These are phyloP conservation scores for Mystacides longicornis DNA, from an alignment of 2,888 invertebrate species.

Conservation along the genomic window DNA sequence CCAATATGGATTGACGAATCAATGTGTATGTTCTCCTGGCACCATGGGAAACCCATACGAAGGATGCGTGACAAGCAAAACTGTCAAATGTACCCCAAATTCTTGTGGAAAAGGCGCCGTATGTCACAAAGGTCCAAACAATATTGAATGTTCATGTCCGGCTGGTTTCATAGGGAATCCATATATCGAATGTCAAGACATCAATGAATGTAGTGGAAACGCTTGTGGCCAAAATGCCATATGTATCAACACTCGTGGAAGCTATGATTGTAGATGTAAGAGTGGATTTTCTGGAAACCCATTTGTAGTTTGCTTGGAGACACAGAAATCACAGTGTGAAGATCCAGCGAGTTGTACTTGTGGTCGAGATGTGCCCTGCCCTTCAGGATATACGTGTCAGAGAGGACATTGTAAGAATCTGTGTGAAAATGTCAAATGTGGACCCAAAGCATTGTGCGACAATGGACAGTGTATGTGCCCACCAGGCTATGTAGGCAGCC, in stretches of 20 bases:
- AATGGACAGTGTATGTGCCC: constrained; percentile 74
- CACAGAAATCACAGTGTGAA: constrained; percentile 61
- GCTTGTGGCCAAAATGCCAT: constrained; percentile 80
- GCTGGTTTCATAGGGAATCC: constrained; percentile 82
- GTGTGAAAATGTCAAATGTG: constrained; percentile 70
- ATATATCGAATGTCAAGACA: constrained; percentile 75
- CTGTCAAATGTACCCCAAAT: constrained; percentile 62
- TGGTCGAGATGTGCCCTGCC: constrained; percentile 63
- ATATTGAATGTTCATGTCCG: constrained; percentile 75
- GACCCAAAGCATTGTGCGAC: constrained; percentile 74
- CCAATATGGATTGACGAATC: constrained; percentile 66
- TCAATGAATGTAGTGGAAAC: constrained; percentile 72
- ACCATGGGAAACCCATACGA: constrained; percentile 83
- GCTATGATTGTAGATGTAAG: constrained; percentile 84
- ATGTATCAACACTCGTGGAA: constrained; percentile 84
- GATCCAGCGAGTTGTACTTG: constrained; percentile 66
- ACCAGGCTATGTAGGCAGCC: constrained; percentile 69
- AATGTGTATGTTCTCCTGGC: constrained; percentile 78
- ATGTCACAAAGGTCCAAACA: constrained; percentile 66
- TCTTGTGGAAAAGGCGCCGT: constrained; percentile 74
- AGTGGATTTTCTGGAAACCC: constrained; percentile 82
- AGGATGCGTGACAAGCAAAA: constrained; percentile 64
- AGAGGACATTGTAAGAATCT: constrained; percentile 67
- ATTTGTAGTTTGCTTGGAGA: constrained; percentile 69
- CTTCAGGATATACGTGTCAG: constrained; percentile 68